phyloP scores from a whole-genome alignment of 2,888 invertebrate species.

The Sinohyriopsis cumingii region DNA sequence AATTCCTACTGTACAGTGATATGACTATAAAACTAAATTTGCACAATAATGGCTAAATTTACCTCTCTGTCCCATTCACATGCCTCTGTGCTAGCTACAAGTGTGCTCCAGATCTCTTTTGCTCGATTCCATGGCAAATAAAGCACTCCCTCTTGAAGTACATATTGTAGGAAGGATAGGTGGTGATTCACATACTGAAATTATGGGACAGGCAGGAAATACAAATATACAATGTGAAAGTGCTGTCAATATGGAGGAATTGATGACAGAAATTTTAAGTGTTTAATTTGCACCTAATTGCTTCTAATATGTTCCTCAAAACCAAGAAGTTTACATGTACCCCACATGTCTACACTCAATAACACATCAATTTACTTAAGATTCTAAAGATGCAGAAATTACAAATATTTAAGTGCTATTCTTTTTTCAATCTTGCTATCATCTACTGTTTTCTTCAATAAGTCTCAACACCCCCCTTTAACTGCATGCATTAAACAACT shows the following conservation, averaged over 20 bases:
- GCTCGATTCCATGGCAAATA: slow-evolving; percentile 73
- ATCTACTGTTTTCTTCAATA: no score
- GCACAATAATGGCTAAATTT: slow-evolving; percentile 3
- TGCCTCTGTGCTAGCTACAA: slow-evolving; percentile 71
- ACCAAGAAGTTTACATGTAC: no score
- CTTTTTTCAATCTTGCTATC: no score
- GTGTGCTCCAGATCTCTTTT: slow-evolving; percentile 73
- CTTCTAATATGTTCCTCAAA: no score
- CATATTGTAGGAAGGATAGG: slow-evolving; percentile 73
- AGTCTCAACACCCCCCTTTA: no score
- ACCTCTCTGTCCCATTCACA: slow-evolving; percentile 73
- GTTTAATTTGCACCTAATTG: no score
- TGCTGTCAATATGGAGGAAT: slow-evolving; percentile 61
- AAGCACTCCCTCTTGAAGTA: slow-evolving; percentile 73
- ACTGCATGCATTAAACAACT: no score
- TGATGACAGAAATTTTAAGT: slow-evolving; percentile 11
- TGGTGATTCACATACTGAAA: slow-evolving; percentile 72
- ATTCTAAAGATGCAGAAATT: no score
- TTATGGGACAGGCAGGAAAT: slow-evolving; percentile 1
- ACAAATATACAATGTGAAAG: slow-evolving; percentile 10
- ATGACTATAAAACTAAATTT: neutral
- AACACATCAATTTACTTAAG: no score
- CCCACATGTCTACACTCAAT: no score
- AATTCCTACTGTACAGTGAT: no score
- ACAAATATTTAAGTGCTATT: no score